A percentile compares a stretch with the other conserved stretches of the same genome.
These are phyloP conservation scores for Fissipunctia ypsillon DNA, from an alignment of 2,888 invertebrate genomes.

Conservation along the genomic window DNA sequence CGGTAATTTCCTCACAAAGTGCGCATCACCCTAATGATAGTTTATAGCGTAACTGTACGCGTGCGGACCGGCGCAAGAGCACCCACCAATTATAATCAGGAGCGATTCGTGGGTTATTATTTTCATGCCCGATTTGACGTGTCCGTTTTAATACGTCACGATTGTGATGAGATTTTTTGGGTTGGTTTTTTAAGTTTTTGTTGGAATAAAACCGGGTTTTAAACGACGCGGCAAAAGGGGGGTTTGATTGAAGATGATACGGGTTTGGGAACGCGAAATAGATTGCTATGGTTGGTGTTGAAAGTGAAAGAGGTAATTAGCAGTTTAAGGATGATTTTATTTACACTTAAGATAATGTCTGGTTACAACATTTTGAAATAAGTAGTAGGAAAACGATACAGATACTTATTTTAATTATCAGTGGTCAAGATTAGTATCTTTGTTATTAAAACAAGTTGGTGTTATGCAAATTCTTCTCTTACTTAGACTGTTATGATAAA, in stretches of 20 bases:
- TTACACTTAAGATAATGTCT: too few species aligned
- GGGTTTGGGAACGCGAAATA: conserved; percentile 28
- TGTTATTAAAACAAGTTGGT: too few species aligned
- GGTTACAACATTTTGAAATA: too few species aligned
- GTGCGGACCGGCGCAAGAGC: conserved; percentile 67
- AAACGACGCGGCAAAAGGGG: conserved; percentile 34
- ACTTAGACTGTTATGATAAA: too few species aligned
- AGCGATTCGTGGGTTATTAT: conserved; percentile 79
- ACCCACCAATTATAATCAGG: conserved; percentile 81
- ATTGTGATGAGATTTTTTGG: conserved; percentile 57
- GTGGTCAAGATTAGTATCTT: too few species aligned
- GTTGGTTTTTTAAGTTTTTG: conserved; percentile 29
- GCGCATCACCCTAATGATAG: conserved; percentile 76
- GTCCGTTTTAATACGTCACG: conserved; percentile 69
- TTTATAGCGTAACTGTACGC: conserved; percentile 75
- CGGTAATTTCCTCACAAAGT: conserved; percentile 72
- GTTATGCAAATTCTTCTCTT: too few species aligned
- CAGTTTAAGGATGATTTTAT: conserved; percentile 8
- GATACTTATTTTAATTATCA: too few species aligned
- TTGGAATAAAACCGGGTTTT: conserved; percentile 9
- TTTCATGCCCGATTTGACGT: conserved; percentile 75
- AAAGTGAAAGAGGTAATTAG: conserved; percentile 12
- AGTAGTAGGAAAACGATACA: too few species aligned
- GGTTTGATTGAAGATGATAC: conserved; percentile 43
- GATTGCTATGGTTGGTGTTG: conserved; percentile 15